phyloP scores from a whole-genome alignment of 2,113 vertebrate species.

The Prochilodus magdalenae region DNA sequence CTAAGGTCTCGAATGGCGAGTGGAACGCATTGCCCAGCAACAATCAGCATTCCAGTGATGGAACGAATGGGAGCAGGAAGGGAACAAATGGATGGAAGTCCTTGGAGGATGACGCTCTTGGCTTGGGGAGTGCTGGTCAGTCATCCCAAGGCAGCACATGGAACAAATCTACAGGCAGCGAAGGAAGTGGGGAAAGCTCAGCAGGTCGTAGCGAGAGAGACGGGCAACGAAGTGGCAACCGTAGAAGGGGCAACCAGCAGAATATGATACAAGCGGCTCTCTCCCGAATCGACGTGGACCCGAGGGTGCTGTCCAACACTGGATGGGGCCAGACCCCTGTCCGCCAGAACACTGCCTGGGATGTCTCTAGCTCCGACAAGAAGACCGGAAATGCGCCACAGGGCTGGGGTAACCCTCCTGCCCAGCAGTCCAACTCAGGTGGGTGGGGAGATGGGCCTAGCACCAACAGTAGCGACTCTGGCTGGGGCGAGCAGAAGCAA shows the following conservation, averaged over 20 bases:
- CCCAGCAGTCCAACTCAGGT: conserved; percentile 87
- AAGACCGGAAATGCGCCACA: conserved; percentile 88
- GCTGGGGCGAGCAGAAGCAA: conserved; percentile 84
- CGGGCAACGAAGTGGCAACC: conserved; percentile 73
- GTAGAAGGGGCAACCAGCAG: conserved; percentile 80
- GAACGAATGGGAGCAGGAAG: conserved; percentile 80
- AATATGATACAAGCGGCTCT: conserved; percentile 77
- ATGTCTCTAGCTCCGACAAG: conserved; percentile 83
- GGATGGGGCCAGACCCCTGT: conserved; percentile 98
- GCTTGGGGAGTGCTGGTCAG: conserved; percentile 70
- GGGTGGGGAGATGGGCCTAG: conserved; percentile 83
- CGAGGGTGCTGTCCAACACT: conserved; percentile 94
- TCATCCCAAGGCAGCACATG: conserved; percentile 75
- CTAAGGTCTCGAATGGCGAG: conserved; percentile 82
- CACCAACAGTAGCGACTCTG: conserved; percentile 71
- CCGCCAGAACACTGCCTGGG: conserved; percentile 96
- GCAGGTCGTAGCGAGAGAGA: conserved; percentile 82
- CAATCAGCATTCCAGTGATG: conserved; percentile 85
- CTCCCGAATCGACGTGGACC: conserved; percentile 87
- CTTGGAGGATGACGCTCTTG: conserved; percentile 89
- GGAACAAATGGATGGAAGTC: conserved; percentile 93
- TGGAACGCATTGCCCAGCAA: conserved; percentile 85
- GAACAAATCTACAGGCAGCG: conserved; percentile 85
- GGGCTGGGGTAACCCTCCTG: conserved; percentile 85
- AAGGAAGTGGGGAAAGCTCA: conserved; percentile 86